Evolutionary conservation across 2,888 invertebrate genomes (phyloP).

Genomic region (Lithophane semibrunnea): DNA sequence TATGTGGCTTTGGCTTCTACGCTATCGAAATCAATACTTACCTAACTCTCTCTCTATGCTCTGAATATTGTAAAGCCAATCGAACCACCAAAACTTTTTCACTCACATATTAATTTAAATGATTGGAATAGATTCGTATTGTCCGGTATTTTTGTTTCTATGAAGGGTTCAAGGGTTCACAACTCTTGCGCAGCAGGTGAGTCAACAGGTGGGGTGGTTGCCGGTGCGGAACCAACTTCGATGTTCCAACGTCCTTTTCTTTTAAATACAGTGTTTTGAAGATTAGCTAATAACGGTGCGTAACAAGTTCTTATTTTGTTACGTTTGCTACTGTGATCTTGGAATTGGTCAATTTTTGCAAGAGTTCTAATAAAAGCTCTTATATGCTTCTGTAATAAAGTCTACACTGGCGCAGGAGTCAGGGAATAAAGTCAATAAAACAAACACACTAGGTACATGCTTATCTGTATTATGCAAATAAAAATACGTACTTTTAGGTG

Average conservation of each 20-base stretch:
- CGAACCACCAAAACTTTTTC: neutral
- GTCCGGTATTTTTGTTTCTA: slow-evolving; percentile 38
- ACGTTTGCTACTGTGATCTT: neutral
- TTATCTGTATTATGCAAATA: slow-evolving; percentile 23
- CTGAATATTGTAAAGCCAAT: neutral
- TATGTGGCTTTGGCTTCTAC: neutral
- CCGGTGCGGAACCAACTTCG: slow-evolving; percentile 81
- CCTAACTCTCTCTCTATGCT: neutral
- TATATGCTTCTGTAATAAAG: neutral
- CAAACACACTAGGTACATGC: neutral
- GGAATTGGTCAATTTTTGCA: neutral
- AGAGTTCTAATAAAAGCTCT: neutral
- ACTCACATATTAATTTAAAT: slow-evolving; percentile 6
- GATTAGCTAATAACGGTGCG: slow-evolving; percentile 34
- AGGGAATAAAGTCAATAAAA: neutral
- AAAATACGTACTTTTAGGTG: slow-evolving; percentile 41
- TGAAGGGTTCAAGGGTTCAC: slow-evolving; percentile 66
- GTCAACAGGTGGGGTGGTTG: slow-evolving; percentile 88
- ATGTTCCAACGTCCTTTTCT: slow-evolving; percentile 67
- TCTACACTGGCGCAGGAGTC: neutral
- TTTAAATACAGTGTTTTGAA: slow-evolving; percentile 44
- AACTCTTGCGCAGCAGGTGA: slow-evolving; percentile 84
- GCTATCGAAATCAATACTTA: neutral
- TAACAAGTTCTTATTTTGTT: neutral
- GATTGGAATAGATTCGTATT: slow-evolving; percentile 40